Evolutionary conservation across 2,888 invertebrate species (phyloP).

Genomic region (Gibbula magus): DNA sequence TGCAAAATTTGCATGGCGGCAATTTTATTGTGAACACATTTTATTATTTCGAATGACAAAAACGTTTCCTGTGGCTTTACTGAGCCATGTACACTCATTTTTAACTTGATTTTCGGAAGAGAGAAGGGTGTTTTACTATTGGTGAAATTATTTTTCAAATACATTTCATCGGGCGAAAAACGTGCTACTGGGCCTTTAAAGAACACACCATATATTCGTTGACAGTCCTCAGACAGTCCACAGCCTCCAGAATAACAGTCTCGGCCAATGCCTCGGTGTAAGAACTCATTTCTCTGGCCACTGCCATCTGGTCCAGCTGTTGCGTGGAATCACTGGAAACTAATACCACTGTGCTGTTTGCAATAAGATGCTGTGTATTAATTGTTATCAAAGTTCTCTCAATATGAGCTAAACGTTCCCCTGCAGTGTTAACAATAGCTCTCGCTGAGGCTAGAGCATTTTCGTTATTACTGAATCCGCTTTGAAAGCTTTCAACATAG

Average conservation of each 20-base stretch:
- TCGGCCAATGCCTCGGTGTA: background rate
- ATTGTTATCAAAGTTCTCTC: background rate
- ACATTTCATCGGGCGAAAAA: no score
- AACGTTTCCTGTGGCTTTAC: no score
- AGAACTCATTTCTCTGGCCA: background rate
- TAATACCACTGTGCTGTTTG: background rate
- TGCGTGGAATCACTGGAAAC: background rate
- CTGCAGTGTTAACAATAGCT: background rate
- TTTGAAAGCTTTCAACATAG: background rate
- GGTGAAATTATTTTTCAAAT: no score
- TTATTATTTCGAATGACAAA: no score
- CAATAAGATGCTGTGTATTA: background rate
- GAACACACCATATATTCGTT: background rate
- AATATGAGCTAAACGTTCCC: background rate
- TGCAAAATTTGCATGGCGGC: no score
- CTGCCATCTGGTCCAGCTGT: background rate
- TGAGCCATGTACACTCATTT: no score
- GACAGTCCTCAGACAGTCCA: background rate
- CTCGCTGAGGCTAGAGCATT: background rate
- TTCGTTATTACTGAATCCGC: conserved; percentile 17
- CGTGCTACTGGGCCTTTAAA: no score
- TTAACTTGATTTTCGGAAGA: no score
- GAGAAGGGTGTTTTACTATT: no score
- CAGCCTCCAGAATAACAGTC: background rate
- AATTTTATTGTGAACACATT: no score